These are phyloP conservation scores for Ascaphus truei DNA, from an alignment of 2,113 vertebrate species.

Conservation along the genomic window DNA sequence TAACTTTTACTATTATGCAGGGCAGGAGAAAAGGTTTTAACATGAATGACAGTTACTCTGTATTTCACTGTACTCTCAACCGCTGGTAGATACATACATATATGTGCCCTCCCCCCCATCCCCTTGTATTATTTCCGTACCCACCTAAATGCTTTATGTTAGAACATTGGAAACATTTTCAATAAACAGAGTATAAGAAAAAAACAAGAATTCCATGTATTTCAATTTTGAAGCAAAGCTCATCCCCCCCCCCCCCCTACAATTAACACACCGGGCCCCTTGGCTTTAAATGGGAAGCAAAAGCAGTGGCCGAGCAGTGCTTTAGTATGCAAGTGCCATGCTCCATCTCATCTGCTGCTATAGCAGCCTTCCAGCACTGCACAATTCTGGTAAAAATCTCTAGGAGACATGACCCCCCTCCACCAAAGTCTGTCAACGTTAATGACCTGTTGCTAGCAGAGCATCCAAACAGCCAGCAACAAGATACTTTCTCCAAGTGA, in stretches of 20 bases:
- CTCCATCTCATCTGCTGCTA: constrained; percentile 8
- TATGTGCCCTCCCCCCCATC: no score
- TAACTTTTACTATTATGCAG: no score
- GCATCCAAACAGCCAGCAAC: background rate
- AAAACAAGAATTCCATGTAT: background rate
- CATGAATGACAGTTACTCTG: no score
- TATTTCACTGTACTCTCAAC: no score
- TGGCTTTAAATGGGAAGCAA: background rate
- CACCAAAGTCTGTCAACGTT: background rate
- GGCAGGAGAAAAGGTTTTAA: no score
- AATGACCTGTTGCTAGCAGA: background rate
- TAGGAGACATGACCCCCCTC: background rate
- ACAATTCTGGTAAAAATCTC: background rate
- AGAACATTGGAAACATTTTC: no score
- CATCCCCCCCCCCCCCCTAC: background rate
- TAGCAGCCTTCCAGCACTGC: constrained; percentile 3
- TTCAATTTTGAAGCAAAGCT: background rate
- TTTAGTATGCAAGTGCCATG: background rate
- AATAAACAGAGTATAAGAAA: no score
- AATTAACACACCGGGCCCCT: background rate
- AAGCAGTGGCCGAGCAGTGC: background rate
- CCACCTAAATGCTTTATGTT: no score
- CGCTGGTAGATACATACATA: no score
- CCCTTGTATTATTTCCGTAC: no score
- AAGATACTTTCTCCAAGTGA: background rate